phyloP scores from a whole-genome alignment of 2,797 vertebrate species.

The Alexandromys oeconomus region DNA sequence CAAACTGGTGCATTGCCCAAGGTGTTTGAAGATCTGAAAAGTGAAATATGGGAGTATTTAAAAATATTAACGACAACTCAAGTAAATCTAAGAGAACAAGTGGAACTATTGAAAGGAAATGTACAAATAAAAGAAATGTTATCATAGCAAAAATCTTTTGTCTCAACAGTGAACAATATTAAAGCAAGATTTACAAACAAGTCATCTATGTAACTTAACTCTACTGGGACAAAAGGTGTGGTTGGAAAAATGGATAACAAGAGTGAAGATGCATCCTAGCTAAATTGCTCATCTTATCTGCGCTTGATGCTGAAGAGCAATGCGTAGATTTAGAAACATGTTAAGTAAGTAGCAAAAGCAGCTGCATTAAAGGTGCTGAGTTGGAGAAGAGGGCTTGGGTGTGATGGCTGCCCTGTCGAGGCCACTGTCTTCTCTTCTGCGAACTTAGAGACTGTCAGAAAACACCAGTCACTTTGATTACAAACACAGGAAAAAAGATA shows the following conservation, averaged over 20 bases:
- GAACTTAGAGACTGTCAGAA: neutral
- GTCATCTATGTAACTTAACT: neutral
- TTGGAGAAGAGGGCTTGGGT: neutral
- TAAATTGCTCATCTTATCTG: slow-evolving; percentile 2
- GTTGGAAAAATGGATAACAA: neutral
- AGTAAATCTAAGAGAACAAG: neutral
- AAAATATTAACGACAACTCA: slow-evolving; percentile 19
- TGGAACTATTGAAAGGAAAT: neutral
- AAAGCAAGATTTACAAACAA: neutral
- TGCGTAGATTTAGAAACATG: neutral
- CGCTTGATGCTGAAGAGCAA: neutral
- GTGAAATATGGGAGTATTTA: neutral
- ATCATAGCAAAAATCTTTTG: neutral
- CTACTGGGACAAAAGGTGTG: neutral
- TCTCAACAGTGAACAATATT: neutral
- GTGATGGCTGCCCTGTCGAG: neutral
- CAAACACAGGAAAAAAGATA: neutral
- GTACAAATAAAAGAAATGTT: neutral
- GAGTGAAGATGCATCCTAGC: neutral
- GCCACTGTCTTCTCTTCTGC: neutral
- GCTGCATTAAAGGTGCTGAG: neutral
- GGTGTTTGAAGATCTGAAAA: slow-evolving; percentile 22
- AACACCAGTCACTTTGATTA: neutral
- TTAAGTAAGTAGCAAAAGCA: neutral
- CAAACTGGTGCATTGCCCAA: neutral